These are phyloP conservation scores for Cynodonichthys magdalenae DNA, from an alignment of 2,797 vertebrate species.

Conservation along the genomic window DNA sequence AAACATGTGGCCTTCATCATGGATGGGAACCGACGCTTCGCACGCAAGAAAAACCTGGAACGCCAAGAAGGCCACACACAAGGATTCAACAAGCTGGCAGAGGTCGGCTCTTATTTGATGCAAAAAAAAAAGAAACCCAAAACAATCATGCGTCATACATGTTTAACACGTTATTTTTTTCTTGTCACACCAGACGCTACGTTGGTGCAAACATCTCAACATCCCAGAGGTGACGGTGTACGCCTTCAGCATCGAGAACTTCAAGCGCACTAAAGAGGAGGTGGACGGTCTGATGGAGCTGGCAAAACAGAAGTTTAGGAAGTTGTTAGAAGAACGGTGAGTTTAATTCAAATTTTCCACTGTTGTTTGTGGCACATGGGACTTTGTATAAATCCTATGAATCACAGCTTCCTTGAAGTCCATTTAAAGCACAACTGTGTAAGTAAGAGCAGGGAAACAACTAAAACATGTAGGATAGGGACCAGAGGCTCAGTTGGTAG, in stretches of 20 bases:
- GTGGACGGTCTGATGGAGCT: conserved; percentile 96
- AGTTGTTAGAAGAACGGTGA: conserved; percentile 93
- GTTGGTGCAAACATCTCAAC: conserved; percentile 95
- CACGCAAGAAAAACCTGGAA: conserved; percentile 91
- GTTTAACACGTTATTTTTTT: neutral
- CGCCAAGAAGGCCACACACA: conserved; percentile 93
- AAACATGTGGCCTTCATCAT: conserved; percentile 98
- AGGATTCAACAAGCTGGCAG: conserved; percentile 95
- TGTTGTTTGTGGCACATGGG: conserved; percentile 14
- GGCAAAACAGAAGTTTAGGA: conserved; percentile 92
- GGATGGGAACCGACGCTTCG: conserved; percentile 97
- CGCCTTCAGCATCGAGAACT: conserved; percentile 99
- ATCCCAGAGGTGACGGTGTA: conserved; percentile 96
- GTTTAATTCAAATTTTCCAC: conserved; percentile 44
- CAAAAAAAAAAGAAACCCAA: neutral
- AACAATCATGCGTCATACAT: neutral
- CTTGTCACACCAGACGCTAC: conserved; percentile 83
- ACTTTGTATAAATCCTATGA: conserved; percentile 32
- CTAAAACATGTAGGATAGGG: too few species aligned
- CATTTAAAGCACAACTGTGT: neutral
- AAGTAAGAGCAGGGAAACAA: neutral
- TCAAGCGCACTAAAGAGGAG: conserved; percentile 93
- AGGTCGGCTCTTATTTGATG: conserved; percentile 76
- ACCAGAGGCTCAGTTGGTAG: too few species aligned
- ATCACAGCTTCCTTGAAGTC: conserved; percentile 48